Base-by-base conservation (phyloP, 1,140 invertebrate species). In the Ruditapes philippinarum region DNA sequence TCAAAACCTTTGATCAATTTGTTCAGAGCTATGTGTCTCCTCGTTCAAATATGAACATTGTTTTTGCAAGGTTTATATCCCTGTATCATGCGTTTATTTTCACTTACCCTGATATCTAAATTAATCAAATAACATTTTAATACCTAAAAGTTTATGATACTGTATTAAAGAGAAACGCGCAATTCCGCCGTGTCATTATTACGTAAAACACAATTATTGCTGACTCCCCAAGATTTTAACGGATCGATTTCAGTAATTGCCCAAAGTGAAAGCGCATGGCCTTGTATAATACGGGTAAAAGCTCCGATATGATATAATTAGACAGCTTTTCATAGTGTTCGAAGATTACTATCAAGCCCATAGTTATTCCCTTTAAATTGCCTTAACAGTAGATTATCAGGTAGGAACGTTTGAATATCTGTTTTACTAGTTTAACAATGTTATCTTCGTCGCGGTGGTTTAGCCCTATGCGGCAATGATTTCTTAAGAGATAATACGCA, bases 301-400 rank as follows among this genome's bases (percentile, higher is more conserved):
- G 17, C 65, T 1, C 33, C 11, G 65, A 70, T 70, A 70, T 70
- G 65, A 70, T 70, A 70, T 70, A 70, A 70, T 70, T 70, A 70
- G 36, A 70, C 33, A 38, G 65, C 17, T 17, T 70, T 70, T 70
- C 38, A 70, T 33, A 40, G 36, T 40, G 14, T 25, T 3, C 33
- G 14, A 38, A 70, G 65, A 70, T 70, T 38, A 11, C n/a, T 70
- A 70, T 70, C 65, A 70, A 38, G 19, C 36, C 65, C 4, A 70
- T 70, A 70, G 33, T 19, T 70, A 28, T 70, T 70, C 65, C 22
- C 33, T 70, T 36, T 36, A 70, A 70, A 38, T 70, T 70, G 7
- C 22, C 65, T 62, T 28, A 70, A 70, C 65, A 38, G 3, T 3
- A 70, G 65, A 70, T 40, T 70, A 22, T 70, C 14, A 33, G 33